Conservation (phyloP, 2,113 vertebrate species). For the Cryptoleucopteryx plumbea region DNA sequence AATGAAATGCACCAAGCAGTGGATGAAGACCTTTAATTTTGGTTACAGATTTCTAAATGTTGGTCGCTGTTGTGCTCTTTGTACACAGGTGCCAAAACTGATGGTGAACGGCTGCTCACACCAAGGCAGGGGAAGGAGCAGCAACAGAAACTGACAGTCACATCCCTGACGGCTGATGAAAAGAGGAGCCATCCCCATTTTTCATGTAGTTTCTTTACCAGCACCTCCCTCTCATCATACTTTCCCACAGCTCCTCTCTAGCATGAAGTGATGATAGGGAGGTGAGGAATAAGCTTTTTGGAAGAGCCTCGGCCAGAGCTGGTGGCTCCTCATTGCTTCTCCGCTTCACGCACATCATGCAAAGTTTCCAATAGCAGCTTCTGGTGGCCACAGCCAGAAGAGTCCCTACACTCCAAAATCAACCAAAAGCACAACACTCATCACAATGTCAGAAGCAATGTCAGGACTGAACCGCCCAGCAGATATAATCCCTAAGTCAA, state of each 20-base stretch:
- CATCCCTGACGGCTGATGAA: neutral
- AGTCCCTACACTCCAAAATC: accelerated
- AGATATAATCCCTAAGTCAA: neutral
- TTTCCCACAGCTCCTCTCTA: neutral
- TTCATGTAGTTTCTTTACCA: neutral
- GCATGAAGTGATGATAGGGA: neutral
- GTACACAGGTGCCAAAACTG: neutral
- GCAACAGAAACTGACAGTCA: neutral
- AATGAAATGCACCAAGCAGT: neutral
- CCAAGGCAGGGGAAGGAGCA: neutral
- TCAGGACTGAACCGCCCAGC: neutral
- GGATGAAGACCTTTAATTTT: neutral
- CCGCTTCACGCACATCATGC: accelerated
- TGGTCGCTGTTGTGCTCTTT: neutral
- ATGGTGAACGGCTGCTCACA: neutral
- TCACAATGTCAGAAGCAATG: neutral
- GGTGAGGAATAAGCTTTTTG: neutral
- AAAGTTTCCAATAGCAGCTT: neutral
- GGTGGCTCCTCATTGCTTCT: neutral
- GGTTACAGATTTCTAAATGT: neutral
- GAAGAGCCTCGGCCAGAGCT: neutral
- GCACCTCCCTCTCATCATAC: neutral
- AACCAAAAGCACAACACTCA: neutral
- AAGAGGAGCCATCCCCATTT: neutral
- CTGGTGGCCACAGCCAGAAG: neutral